Evolutionary conservation across 2,888 invertebrate genomes (phyloP).

Genomic region (Orthosia gracilis): DNA sequence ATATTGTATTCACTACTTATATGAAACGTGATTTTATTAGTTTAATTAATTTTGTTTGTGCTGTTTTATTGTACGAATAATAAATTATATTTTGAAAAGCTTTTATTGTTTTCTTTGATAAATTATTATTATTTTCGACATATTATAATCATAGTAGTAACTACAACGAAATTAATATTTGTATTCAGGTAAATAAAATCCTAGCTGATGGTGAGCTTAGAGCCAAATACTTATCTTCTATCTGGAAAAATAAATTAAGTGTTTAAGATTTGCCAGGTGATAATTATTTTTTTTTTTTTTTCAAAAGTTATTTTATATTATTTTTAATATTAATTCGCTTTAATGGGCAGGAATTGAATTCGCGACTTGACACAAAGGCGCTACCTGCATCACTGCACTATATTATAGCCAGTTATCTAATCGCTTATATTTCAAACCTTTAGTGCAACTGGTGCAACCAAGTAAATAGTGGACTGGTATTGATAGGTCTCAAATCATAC

Average conservation of each 20-base stretch:
- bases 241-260: not conserved
- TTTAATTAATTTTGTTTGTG: conserved; percentile 75
- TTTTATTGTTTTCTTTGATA: conserved; percentile 42
- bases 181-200: not conserved
- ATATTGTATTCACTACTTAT: conserved; percentile 55
- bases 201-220: conserved; percentile 8
- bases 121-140: not conserved
- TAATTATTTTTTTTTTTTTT: not conserved
- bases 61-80: conserved; percentile 75
- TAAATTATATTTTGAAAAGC: conserved; percentile 74
- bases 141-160: not conserved
- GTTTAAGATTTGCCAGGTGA: not conserved
- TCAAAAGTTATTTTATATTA: too few species aligned
- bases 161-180: not conserved
- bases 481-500: not conserved
- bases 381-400: not conserved
- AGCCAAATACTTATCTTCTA: not conserved
- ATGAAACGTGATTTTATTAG: conserved; percentile 73
- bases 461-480: conserved; percentile 4
- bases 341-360: not conserved
- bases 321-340: not conserved
- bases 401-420: not conserved
- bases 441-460: not conserved
- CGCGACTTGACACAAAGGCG: not conserved
- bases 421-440: not conserved